These are phyloP conservation scores for Thysanoteuthis rhombus DNA, from an alignment of 2,888 invertebrate genomes.

Conservation along the genomic window DNA sequence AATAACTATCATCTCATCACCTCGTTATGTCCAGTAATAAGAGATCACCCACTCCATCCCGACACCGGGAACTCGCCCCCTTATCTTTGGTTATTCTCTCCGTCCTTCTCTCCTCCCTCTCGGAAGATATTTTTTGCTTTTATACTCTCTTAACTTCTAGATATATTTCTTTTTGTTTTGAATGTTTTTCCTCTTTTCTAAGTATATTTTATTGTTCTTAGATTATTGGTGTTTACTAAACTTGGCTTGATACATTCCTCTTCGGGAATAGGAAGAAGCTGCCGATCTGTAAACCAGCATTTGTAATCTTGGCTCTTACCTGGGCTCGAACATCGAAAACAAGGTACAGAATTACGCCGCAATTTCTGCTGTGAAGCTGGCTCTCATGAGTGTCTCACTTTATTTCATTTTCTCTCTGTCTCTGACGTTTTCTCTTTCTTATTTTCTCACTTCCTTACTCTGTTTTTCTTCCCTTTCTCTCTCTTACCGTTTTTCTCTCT, in stretches of 20 bases:
- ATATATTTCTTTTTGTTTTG: not conserved
- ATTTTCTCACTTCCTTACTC: not conserved
- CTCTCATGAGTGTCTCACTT: no score
- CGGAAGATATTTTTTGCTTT: not conserved
- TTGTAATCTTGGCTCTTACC: no score
- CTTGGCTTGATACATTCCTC: no score
- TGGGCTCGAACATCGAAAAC: no score
- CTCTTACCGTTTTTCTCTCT: not conserved
- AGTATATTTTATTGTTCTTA: no score
- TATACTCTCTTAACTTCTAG: not conserved
- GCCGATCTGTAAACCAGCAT: not conserved
- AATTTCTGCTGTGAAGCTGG: no score
- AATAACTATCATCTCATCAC: conserved; percentile 12
- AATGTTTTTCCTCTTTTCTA: not conserved
- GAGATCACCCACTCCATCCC: not conserved
- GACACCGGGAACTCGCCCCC: not conserved
- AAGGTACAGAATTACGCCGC: no score
- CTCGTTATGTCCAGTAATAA: not conserved
- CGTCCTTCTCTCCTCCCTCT: no score
- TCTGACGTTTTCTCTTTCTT: no score
- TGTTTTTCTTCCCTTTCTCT: not conserved
- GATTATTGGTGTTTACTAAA: no score
- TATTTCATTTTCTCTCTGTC: no score
- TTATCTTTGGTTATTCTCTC: not conserved
- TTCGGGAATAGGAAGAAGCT: no score